Conservation (phyloP, 2,113 vertebrate species). For the Thalassarche chlororhynchos region DNA sequence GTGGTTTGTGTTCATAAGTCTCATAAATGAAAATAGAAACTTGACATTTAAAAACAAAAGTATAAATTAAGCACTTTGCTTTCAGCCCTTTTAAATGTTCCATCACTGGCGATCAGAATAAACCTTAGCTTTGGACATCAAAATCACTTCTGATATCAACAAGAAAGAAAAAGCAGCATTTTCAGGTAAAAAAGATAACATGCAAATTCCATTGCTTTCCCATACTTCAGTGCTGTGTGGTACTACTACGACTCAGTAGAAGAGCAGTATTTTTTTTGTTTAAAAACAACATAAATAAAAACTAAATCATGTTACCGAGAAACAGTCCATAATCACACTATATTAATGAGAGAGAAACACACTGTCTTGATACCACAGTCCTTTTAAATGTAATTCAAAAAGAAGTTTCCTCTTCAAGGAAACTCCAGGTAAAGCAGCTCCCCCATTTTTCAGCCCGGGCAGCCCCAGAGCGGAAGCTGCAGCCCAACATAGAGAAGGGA, state of each 20-base stretch:
- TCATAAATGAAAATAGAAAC: conserved; percentile 19
- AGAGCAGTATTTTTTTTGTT: not conserved
- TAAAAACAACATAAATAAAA: not conserved
- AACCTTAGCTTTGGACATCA: not conserved
- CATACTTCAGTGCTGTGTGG: not conserved
- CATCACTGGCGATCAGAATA: not conserved
- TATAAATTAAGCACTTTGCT: not conserved
- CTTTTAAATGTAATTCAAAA: not conserved
- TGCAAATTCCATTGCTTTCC: not conserved
- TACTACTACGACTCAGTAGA: rapidly evolving
- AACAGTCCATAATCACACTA: not conserved
- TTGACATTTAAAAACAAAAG: conserved; percentile 46
- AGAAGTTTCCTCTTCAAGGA: not conserved
- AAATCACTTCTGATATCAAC: not conserved
- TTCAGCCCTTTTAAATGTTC: not conserved
- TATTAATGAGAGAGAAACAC: not conserved
- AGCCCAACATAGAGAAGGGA: not conserved
- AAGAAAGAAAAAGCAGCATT: not conserved
- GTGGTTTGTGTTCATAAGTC: not conserved
- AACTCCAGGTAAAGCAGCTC: not conserved
- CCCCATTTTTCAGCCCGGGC: not conserved
- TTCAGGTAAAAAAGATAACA: not conserved
- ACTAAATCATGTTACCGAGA: not conserved
- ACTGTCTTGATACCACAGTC: not conserved
- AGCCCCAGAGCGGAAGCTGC: not conserved